Evolutionary conservation across 2,797 vertebrate genomes (phyloP), one percentile per base, ranked within the genome.

Genomic region (Crypturellus tataupa): DNA sequence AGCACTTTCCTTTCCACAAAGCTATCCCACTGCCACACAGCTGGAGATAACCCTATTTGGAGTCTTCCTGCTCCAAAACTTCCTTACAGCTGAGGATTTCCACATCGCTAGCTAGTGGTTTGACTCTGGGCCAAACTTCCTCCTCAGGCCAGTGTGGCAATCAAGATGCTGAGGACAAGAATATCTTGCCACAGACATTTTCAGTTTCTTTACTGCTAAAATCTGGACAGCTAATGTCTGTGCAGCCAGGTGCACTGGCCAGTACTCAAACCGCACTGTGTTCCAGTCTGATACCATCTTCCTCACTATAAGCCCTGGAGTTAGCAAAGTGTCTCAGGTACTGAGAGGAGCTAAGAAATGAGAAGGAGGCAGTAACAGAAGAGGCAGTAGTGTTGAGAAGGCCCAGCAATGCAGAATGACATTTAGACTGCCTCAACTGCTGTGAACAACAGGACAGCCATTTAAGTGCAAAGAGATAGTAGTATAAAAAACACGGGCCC

Each of bases 1-100:
- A 67, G 70, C 91, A 93, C 91, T 91, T 96, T 96, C 94, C 92
- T 90, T 87, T 80, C 91, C 95, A 92, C 91, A 97, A 96, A 94
- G 91, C 91, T 94, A 96, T 94, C 89, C 68, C 85, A 94, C 89
- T 95, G 95, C 89, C 94, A 96, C 78, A 91, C 24, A 91, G 85
- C 89, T 86, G 47, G 49, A 82, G 62, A 53, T 55, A 35, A 35
- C 23, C 75, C 87, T 14, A 23, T 91, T 86, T 18, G 9, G 58
- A 35, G 47, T n/a, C 62, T 42, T 87, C 47, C 86, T 85, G 35
- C 15, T 91, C 59, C 84, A 33, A 90, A 90, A 49, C 33, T 37
- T 68, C 58, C 87, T 95, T 33, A 49, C 20, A 91, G 69, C 23
- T 80, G 27, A 46, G 33, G 8, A 69, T 72, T 90, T 79, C 62